Base-by-base conservation (phyloP, 1,140 invertebrate genomes). In the Drosophila pandora region DNA sequence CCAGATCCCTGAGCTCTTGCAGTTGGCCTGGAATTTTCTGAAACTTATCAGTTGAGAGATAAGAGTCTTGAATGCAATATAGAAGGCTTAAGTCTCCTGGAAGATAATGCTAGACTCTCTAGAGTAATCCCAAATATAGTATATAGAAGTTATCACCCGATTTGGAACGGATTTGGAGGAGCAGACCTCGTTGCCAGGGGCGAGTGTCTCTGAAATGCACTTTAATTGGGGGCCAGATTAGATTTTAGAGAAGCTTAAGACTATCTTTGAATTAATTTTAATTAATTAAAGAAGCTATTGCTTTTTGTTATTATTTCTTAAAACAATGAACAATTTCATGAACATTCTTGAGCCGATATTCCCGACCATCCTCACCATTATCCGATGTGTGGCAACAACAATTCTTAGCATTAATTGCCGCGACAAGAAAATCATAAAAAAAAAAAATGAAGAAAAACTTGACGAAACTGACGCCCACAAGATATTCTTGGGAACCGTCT, bases 341-440 rank as follows among this genome's bases (percentile, higher is more conserved):
- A 63, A 65, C 22, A 50, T 65, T 68, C 48, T 48, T 34, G 3
- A 3, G 13, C 17, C 13, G 22, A 23, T 17, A 55, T 32, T 68
- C 62, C 64, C 64, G 61, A 68, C 64, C 61, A 67, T 62, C 63
- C 63, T 52, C 47, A 67, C 60, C 65, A 68, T 65, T 67, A 68
- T 47, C 28, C 37, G 25, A 47, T 67, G 64, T 68, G 61, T 67
- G 64, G 37, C 64, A 68, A 68, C 43, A 45, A 45, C 49, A 67
- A 47, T 68, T 53, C 9, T 32, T 47, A 30, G 41, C 67, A 50
- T 68, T 67, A 68, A 68, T 68, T 68, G 65, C 49, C 37, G 39
- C 65, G 62, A 67, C 62, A 68, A 55, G 63, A 67, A 68, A 67
- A 68, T 55, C 62, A 67, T 54, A 68, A 68, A 68, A 67, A 48